These are phyloP conservation scores for Rhodophaea formosa DNA, from an alignment of 2,888 invertebrate genomes.

Conservation along the genomic window DNA sequence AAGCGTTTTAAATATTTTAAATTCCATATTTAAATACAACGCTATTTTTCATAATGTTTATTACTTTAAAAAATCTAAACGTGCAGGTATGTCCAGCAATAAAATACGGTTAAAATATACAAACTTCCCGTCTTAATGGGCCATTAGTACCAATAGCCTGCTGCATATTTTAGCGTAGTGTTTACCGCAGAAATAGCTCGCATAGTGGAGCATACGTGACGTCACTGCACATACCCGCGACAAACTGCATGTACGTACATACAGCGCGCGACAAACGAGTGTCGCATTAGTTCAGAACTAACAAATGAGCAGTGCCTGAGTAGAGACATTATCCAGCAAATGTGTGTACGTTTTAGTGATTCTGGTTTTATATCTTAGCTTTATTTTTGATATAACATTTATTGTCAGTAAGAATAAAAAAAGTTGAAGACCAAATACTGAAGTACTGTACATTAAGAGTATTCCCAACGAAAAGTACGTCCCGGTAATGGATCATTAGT, in stretches of 20 bases:
- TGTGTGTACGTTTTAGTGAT: neutral
- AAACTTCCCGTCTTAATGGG: neutral
- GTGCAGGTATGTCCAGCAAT: neutral
- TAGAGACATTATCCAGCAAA: neutral
- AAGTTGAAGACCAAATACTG: too few species aligned
- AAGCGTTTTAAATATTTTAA: too few species aligned
- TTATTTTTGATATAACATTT: too few species aligned
- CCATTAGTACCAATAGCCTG: neutral
- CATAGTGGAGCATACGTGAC: conserved; percentile 1
- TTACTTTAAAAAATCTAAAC: neutral
- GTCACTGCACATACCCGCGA: neutral
- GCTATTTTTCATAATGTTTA: too few species aligned
- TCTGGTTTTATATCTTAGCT: too few species aligned
- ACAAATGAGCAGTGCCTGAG: neutral
- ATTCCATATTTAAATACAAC: too few species aligned
- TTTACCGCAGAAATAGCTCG: conserved; percentile 4
- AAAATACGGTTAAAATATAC: neutral
- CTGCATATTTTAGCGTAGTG: neutral
- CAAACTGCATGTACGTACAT: neutral
- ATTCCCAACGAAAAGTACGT: too few species aligned
- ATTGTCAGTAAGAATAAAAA: too few species aligned
- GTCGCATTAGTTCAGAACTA: conserved; percentile 1
- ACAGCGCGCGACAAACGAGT: neutral
- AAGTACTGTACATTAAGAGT: too few species aligned
- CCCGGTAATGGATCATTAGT: too few species aligned